Evolutionary conservation across 2,113 vertebrate genomes (phyloP).

Genomic region (Nothobranchius kuhntae): DNA sequence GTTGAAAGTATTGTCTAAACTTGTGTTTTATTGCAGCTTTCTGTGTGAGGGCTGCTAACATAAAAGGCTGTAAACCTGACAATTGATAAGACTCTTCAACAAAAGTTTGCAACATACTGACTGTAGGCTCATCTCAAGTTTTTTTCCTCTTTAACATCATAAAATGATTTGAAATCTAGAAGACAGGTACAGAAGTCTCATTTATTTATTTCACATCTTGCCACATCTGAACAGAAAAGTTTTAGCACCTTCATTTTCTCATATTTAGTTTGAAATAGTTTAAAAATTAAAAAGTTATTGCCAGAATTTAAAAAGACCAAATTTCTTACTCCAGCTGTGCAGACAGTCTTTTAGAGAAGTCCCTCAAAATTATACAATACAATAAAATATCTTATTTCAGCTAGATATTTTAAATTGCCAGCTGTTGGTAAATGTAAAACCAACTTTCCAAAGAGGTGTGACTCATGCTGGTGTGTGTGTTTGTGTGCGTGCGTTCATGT

Average conservation of each 20-base stretch:
- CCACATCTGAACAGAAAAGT: background rate
- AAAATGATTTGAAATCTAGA: constrained; percentile 12
- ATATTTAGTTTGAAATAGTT: background rate
- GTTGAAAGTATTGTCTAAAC: constrained; percentile 7
- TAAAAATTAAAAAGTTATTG: background rate
- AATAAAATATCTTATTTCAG: constrained; percentile 1
- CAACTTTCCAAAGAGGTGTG: constrained; percentile 11
- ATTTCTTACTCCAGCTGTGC: background rate
- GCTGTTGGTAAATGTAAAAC: constrained; percentile 16
- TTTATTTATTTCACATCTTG: background rate
- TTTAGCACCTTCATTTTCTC: too few relatives aligned
- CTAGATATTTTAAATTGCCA: constrained; percentile 2
- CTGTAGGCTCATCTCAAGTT: background rate
- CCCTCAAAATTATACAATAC: constrained; percentile 5
- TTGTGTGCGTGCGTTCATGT: background rate
- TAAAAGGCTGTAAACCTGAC: constrained; percentile 15
- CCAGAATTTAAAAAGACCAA: background rate
- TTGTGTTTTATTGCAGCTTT: constrained; percentile 7
- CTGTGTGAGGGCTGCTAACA: constrained; percentile 3
- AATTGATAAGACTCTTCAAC: constrained; percentile 8
- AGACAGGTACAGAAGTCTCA: background rate
- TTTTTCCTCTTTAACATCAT: background rate
- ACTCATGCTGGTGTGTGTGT: constrained; percentile 19
- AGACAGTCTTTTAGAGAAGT: background rate
- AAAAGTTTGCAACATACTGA: constrained; percentile 13